phyloP scores from a whole-genome alignment of 2,888 invertebrate genomes.

The Diarsia mendica region DNA sequence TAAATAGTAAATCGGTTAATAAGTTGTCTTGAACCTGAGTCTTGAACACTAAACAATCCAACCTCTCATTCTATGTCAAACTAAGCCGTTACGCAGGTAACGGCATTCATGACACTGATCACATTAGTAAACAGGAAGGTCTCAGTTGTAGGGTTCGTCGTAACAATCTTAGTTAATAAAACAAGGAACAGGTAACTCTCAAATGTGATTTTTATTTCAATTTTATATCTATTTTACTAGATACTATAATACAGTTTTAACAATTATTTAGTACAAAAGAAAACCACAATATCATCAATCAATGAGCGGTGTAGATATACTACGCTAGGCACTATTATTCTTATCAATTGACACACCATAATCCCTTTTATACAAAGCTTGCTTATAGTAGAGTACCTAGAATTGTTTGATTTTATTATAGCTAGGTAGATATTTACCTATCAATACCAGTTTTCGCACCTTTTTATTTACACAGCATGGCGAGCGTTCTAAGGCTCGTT shows the following conservation, averaged over 20 bases:
- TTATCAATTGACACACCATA: constrained; percentile 87
- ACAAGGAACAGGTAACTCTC: constrained; percentile 52
- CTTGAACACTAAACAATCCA: not conserved
- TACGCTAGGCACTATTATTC: constrained; percentile 89
- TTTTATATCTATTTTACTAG: constrained; percentile 74
- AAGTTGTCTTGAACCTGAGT: no score
- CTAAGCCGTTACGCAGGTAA: not conserved
- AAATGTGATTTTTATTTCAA: constrained; percentile 77
- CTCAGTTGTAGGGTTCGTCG: not conserved
- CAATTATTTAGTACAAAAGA: constrained; percentile 67
- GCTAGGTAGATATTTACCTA: constrained; percentile 1
- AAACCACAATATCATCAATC: constrained; percentile 68
- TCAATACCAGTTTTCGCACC: constrained; percentile 12
- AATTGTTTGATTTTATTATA: constrained; percentile 35
- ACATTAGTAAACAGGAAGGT: not conserved
- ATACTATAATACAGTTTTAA: constrained; percentile 69
- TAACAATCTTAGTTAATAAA: constrained; percentile 12
- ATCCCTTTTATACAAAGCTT: constrained; percentile 65
- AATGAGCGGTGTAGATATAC: constrained; percentile 77
- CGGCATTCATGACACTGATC: not conserved
- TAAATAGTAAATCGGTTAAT: no score
- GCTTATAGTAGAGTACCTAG: constrained; percentile 49
- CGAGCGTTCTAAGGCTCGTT: constrained; percentile 4
- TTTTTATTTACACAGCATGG: constrained; percentile 3
- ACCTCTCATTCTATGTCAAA: not conserved